A percentile compares a stretch with the other conserved stretches of the same genome.
phyloP scores from a whole-genome alignment of 2,888 invertebrate genomes.

The Acanthoscelides obtectus region DNA sequence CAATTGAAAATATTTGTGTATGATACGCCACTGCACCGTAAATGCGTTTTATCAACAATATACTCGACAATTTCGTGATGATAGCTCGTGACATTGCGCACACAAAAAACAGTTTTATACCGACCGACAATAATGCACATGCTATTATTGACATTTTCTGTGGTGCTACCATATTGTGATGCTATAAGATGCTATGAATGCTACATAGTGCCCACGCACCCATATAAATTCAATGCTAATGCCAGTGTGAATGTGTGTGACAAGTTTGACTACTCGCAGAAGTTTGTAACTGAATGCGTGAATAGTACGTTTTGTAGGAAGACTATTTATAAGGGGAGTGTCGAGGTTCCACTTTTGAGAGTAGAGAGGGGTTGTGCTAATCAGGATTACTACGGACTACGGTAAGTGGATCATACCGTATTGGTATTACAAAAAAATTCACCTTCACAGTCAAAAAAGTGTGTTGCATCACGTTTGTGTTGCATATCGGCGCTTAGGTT shows the following conservation, averaged over 20 bases:
- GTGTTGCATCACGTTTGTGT: no score
- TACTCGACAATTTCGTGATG: neutral
- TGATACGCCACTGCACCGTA: neutral
- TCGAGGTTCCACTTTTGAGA: conserved; percentile 10
- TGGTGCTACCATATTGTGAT: neutral
- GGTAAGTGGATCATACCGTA: no score
- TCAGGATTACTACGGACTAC: conserved; percentile 18
- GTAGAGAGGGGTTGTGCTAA: conserved; percentile 25
- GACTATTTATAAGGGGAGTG: conserved; percentile 13
- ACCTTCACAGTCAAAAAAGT: no score
- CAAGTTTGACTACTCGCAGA: conserved; percentile 20
- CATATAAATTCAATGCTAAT: conserved; percentile 12
- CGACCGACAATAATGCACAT: neutral
- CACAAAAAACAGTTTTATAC: neutral
- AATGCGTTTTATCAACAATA: neutral
- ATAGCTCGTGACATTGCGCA: neutral
- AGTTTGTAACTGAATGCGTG: conserved; percentile 21
- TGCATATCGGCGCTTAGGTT: no score
- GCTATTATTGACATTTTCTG: neutral
- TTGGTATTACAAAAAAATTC: no score
- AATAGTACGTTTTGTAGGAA: conserved; percentile 26
- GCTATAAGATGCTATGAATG: conserved; percentile 17
- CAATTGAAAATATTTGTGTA: no score
- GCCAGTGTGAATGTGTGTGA: conserved; percentile 16
- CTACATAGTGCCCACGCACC: conserved; percentile 10